phyloP scores from a whole-genome alignment of 1,140 invertebrate genomes.

The Odontomachus brunneus region DNA sequence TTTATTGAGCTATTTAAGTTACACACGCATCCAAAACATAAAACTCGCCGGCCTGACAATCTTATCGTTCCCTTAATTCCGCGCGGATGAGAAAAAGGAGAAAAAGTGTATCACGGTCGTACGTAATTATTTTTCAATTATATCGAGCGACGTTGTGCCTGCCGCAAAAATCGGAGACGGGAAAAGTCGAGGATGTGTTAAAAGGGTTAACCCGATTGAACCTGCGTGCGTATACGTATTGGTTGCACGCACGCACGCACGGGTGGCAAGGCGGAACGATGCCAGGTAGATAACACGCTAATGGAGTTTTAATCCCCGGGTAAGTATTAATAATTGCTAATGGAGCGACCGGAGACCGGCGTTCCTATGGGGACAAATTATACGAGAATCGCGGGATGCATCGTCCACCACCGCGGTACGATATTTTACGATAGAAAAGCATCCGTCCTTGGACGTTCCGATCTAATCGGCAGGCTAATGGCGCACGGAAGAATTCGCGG shows the following conservation, averaged over 20 bases:
- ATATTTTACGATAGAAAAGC: conserved; percentile 34
- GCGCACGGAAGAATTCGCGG: conserved; percentile 21
- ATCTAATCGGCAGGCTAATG: conserved; percentile 59
- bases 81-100: no score
- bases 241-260: conserved; percentile 12
- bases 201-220: conserved; percentile 15
- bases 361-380: conserved; percentile 62
- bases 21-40: no score
- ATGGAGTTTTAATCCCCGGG: conserved; percentile 74
- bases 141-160: background rate
- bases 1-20: conserved; percentile 3
- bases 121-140: background rate
- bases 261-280: conserved; percentile 32
- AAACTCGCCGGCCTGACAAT: background rate
- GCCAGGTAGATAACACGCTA: conserved; percentile 70
- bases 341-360: conserved; percentile 24
- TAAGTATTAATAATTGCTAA: conserved; percentile 77
- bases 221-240: conserved; percentile 2
- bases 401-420: conserved; percentile 17
- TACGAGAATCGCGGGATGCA: conserved; percentile 18
- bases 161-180: conserved; percentile 3
- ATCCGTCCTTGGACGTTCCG: conserved; percentile 34
- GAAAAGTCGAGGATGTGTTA: background rate
- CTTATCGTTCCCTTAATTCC: background rate
- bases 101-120: background rate